A percentile compares a stretch with the other conserved stretches of the same genome.
phyloP scores from a whole-genome alignment of 2,797 vertebrate genomes.

The Ispidina lecontei region DNA sequence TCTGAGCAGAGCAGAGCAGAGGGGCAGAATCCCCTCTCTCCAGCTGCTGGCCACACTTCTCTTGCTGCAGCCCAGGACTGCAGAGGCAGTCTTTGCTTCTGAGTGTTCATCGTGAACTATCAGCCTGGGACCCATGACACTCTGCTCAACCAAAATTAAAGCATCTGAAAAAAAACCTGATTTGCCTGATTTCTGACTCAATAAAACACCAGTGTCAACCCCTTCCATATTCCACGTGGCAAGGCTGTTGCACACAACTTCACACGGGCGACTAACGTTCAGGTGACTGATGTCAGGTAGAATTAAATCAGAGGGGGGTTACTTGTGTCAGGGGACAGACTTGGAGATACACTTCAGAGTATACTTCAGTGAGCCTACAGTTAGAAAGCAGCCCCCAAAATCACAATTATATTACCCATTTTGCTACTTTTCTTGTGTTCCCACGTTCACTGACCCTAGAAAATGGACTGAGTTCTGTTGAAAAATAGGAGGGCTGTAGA shows the following conservation, averaged over 20 bases:
- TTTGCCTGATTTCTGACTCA: neutral
- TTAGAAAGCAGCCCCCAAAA: neutral
- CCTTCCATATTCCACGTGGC: accelerated
- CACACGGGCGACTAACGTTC: accelerated
- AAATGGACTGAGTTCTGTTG: neutral
- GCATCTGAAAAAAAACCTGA: neutral
- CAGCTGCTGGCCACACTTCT: too few species aligned
- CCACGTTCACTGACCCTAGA: neutral
- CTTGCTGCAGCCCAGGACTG: too few species aligned
- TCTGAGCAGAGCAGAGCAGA: too few species aligned
- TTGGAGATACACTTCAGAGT: neutral
- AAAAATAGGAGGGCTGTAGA: neutral
- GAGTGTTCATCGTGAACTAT: neutral
- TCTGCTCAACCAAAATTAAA: neutral
- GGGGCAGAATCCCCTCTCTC: too few species aligned
- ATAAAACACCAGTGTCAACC: accelerated
- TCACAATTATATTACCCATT: neutral
- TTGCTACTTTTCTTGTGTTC: neutral
- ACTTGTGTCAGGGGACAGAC: neutral
- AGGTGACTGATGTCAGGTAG: neutral
- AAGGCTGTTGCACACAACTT: neutral
- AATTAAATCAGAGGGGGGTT: neutral
- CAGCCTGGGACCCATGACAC: neutral
- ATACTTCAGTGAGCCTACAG: neutral
- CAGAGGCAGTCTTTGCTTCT: neutral